phyloP scores from a whole-genome alignment of 2,113 vertebrate species.

The Axis porcinus region DNA sequence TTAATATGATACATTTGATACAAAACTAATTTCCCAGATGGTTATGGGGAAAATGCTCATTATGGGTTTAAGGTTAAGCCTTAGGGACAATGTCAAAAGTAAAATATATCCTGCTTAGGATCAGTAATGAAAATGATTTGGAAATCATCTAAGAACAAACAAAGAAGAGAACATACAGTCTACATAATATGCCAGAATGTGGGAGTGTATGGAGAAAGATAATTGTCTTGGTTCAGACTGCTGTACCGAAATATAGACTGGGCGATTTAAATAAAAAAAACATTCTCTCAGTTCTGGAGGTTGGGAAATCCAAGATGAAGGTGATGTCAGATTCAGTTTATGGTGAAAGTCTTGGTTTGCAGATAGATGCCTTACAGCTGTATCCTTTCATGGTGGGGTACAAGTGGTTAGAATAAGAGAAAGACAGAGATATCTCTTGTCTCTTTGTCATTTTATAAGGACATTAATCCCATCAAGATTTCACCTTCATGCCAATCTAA shows the following conservation, averaged over 20 bases:
- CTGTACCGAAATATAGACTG: background rate
- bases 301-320: background rate
- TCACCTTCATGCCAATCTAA: background rate
- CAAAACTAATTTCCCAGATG: background rate
- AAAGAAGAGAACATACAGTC: background rate
- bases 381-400: background rate
- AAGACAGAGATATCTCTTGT: background rate
- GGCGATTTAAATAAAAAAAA: background rate
- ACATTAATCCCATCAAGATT: background rate
- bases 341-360: background rate
- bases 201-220: background rate
- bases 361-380: background rate
- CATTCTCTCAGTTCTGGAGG: background rate
- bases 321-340: background rate
- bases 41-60: background rate
- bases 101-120: background rate
- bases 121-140: background rate
- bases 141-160: background rate
- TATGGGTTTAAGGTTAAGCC: background rate
- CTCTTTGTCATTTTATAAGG: background rate
- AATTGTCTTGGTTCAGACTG: background rate
- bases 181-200: background rate
- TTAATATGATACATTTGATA: background rate
- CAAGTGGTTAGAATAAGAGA: too few relatives aligned
- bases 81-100: background rate